Evolutionary conservation across 2,888 invertebrate species (phyloP).

Genomic region (Neoitamus cyanurus): DNA sequence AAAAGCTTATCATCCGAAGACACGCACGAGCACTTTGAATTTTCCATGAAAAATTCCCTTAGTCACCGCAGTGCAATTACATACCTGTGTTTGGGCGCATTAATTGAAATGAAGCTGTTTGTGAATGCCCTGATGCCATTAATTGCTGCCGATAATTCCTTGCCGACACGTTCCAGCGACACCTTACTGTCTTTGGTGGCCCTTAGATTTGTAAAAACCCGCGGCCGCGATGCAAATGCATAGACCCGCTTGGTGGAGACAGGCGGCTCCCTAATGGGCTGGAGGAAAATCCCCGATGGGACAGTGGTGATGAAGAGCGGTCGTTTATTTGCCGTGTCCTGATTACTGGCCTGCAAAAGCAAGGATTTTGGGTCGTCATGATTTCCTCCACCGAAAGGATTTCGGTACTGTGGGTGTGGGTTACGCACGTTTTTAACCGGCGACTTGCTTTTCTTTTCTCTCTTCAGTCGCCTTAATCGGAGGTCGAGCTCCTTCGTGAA

Average conservation of each 20-base stretch:
- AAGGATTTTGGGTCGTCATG: constrained; percentile 47
- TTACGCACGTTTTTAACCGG: constrained; percentile 16
- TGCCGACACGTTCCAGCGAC: constrained; percentile 24
- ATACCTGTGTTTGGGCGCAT: constrained; percentile 17
- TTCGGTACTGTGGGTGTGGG: no score
- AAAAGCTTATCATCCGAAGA: not conserved
- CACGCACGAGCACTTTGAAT: not conserved
- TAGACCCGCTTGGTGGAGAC: constrained; percentile 68
- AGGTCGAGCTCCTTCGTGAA: constrained; percentile 79
- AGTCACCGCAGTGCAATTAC: not conserved
- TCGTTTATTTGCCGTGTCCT: constrained; percentile 60
- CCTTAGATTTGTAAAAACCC: constrained; percentile 57
- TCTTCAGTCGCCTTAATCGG: constrained; percentile 76
- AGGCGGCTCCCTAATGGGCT: constrained; percentile 74
- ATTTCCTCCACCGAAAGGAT: not conserved
- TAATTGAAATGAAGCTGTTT: constrained; percentile 5
- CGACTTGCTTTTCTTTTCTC: constrained; percentile 66
- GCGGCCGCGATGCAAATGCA: constrained; percentile 75
- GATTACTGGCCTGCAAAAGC: constrained; percentile 58
- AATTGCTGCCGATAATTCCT: constrained; percentile 46
- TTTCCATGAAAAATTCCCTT: not conserved
- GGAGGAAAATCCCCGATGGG: constrained; percentile 80
- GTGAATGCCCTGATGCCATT: constrained; percentile 39
- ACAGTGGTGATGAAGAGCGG: constrained; percentile 85
- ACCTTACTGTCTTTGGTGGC: constrained; percentile 43